Evolutionary conservation across 2,888 invertebrate genomes (phyloP).

Genomic region (Synergus japonicus): DNA sequence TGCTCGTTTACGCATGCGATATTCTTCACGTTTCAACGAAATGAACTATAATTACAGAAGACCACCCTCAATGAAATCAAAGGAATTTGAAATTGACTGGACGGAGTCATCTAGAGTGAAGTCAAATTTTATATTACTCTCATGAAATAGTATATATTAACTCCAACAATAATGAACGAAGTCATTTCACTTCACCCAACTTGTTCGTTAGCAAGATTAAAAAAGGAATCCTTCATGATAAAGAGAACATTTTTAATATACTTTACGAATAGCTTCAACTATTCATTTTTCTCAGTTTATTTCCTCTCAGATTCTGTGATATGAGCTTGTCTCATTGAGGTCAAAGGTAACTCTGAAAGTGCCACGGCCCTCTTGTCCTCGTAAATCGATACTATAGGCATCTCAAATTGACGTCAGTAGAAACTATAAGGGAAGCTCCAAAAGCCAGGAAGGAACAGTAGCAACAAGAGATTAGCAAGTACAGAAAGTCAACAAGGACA

Average conservation of each 20-base stretch:
- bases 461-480: conserved; percentile 13
- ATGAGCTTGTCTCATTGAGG: background rate
- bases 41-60: conserved; percentile 20
- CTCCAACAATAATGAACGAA: conserved; percentile 3
- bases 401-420: conserved; percentile 31
- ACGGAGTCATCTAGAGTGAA: background rate
- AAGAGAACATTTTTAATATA: background rate
- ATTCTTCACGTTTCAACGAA: conserved; percentile 11
- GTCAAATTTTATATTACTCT: conserved; percentile 16
- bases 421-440: conserved; percentile 11
- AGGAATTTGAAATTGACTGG: conserved; percentile 13
- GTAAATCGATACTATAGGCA: conserved; percentile 33
- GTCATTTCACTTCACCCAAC: conserved; percentile 1
- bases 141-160: background rate
- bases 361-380: conserved; percentile 4
- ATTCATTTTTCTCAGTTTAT: background rate
- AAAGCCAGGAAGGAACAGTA: conserved; percentile 12
- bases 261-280: background rate
- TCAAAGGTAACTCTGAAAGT: conserved; percentile 21
- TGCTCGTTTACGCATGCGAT: background rate
- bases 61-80: conserved; percentile 31
- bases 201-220: background rate
- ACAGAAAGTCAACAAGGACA: background rate
- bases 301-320: background rate
- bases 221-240: background rate